These are phyloP conservation scores for Sarcophaga bullata DNA, from an alignment of 1,140 invertebrate species.

Conservation along the genomic window DNA sequence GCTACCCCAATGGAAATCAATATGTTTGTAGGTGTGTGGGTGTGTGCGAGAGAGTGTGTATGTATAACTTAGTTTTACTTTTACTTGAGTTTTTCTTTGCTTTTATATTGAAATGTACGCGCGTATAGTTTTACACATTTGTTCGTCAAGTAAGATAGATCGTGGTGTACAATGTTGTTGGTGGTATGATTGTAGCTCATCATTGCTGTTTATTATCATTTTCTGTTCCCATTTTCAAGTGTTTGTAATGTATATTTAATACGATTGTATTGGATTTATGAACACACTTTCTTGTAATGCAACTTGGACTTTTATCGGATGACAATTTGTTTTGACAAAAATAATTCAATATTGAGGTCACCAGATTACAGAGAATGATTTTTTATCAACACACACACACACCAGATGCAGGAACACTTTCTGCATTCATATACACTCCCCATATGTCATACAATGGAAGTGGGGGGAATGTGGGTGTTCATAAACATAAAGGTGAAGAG, in stretches of 20 bases:
- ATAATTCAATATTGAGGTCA: slow-evolving; percentile 24
- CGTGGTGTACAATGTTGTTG: neutral
- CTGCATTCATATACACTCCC: too few species aligned
- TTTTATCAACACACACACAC: neutral
- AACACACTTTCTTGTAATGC: slow-evolving; percentile 12
- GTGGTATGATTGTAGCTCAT: neutral
- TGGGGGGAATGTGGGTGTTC: neutral
- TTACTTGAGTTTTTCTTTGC: neutral
- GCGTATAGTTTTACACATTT: neutral
- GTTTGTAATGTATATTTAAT: neutral
- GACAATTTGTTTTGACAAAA: slow-evolving; percentile 24
- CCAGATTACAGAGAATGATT: neutral
- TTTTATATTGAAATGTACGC: neutral
- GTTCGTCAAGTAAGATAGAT: neutral
- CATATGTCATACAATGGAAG: too few species aligned
- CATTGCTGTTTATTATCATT: neutral
- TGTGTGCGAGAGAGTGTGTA: neutral
- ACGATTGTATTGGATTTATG: slow-evolving; percentile 18
- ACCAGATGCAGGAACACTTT: neutral
- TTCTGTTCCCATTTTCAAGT: neutral
- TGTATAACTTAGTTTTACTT: neutral
- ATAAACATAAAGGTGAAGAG: too few species aligned
- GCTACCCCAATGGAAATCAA: too few species aligned
- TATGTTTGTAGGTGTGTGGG: too few species aligned
- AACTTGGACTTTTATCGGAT: slow-evolving; percentile 21